phyloP scores from a whole-genome alignment of 2,113 vertebrate genomes.

The Mormyrus lacerda region DNA sequence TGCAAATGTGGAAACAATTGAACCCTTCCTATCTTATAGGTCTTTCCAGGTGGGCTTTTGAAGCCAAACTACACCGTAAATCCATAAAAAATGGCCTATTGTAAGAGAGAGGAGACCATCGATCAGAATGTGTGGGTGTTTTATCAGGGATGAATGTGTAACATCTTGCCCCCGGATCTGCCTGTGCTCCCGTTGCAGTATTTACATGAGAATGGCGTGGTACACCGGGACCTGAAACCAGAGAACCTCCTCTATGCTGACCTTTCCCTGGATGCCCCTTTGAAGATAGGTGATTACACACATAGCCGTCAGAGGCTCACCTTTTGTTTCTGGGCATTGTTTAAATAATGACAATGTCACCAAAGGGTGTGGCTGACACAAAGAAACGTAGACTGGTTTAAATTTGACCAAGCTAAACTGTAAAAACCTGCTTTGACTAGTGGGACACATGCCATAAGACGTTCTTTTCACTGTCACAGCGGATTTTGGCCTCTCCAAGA shows the following conservation, averaged over 20 bases:
- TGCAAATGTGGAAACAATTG: not conserved
- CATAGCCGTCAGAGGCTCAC: too few species aligned
- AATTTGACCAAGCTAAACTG: not conserved
- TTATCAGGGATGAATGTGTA: not conserved
- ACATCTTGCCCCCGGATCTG: not conserved
- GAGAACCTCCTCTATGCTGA: constrained; percentile 81
- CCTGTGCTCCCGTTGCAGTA: constrained; percentile 54
- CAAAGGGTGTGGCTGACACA: not conserved
- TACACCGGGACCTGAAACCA: constrained; percentile 75
- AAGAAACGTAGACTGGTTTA: not conserved
- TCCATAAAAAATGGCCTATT: not conserved
- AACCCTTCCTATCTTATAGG: not conserved
- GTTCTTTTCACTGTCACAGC: constrained; percentile 48
- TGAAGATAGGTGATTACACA: constrained; percentile 70
- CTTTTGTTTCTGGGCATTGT: not conserved
- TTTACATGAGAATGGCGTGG: constrained; percentile 64
- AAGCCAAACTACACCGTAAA: not conserved
- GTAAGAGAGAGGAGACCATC: not conserved
- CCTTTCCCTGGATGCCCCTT: constrained; percentile 64
- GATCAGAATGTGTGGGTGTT: not conserved
- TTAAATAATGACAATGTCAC: not conserved
- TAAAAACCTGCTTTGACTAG: not conserved
- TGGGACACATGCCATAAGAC: not conserved
- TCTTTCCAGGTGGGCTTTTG: not conserved
- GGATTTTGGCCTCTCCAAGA: constrained; percentile 84